Evolutionary conservation across 2,797 vertebrate species (phyloP), one percentile per base, ranked within the genome.

Genomic region (Pipistrellus kuhlii): DNA sequence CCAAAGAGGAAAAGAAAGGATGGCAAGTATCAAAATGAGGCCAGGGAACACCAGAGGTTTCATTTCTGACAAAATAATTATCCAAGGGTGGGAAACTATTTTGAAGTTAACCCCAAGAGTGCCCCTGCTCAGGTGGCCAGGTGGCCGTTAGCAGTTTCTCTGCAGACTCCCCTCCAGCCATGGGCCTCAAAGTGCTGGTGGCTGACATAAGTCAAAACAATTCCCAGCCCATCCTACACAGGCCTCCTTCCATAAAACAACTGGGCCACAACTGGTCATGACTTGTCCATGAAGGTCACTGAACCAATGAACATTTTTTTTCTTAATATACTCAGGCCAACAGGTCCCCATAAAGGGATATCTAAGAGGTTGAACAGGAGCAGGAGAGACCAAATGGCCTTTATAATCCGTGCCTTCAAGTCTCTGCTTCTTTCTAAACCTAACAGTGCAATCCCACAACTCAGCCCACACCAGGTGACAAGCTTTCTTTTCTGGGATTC

Each of bases 1-100:
- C 96, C 92, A 93, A 92, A 93, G 71, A 95, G 92, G 64, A 10
- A 80, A 94, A 93, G 85, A 57, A 94, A 64, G 68, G 88, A 85
- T 46, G 97, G 93, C 83, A 96, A 72, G 73, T 96, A 96, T 46
- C 80, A 81, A 96, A 97, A 96, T 96, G 93, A 97, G 92, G 89
- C 92, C 72, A 96, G 88, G 55, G 87, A 97, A 96, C 94, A 95
- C 92, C 85, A 85, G 85, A 92, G 97, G 96, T 97, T 98, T 98
- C 91, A 93, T 96, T 98, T 88, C 83, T 59, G 20, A 96, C 87
- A 91, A 97, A 97, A 97, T 96, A 95, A 97, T 95, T 95, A 94
- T 95, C 0, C 89, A 92, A 25, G 11, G 44, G 96, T 86, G 91
- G 93, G 84, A 97, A 21, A 88, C 94, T 91, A 57, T 94, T 95